These are phyloP conservation scores for Ammodytes dubius DNA, from an alignment of 2,113 vertebrate genomes.

Conservation along the genomic window DNA sequence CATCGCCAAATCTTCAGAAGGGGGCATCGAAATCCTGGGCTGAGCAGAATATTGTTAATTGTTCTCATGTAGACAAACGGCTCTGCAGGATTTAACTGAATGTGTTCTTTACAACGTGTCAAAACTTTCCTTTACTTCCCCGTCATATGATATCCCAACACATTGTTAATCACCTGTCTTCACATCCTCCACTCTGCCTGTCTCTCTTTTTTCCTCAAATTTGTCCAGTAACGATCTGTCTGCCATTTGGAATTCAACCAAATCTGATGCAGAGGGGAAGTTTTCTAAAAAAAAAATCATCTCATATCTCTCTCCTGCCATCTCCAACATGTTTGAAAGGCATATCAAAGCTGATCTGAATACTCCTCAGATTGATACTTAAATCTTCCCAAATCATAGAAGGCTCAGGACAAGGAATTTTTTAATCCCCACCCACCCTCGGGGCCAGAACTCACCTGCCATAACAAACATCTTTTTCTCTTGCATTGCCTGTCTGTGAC, in stretches of 20 bases:
- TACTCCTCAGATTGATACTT: slow-evolving; percentile 61
- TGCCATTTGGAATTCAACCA: slow-evolving; percentile 37
- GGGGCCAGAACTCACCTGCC: slow-evolving; percentile 33
- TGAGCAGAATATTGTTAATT: neutral
- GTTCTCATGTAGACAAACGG: neutral
- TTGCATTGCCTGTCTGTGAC: slow-evolving; percentile 8
- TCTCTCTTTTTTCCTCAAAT: neutral
- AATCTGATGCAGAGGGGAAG: slow-evolving; percentile 32
- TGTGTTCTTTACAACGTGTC: slow-evolving; percentile 12
- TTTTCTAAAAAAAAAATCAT: slow-evolving; percentile 10
- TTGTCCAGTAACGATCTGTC: neutral
- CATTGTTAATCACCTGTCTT: neutral
- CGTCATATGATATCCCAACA: neutral
- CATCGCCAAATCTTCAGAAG: no score
- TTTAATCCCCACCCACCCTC: slow-evolving; percentile 55
- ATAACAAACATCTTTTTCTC: slow-evolving; percentile 26
- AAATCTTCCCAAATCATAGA: slow-evolving; percentile 61
- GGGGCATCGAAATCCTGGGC: no score
- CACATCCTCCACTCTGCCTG: neutral
- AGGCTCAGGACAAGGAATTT: slow-evolving; percentile 45
- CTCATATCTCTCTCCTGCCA: no score
- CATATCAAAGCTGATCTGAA: slow-evolving; percentile 45
- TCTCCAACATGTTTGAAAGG: slow-evolving; percentile 33
- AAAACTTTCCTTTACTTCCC: neutral
- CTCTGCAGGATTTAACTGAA: slow-evolving; percentile 6